Conservation (phyloP, 1,140 invertebrate genomes). For the Holotrichia oblita region DNA sequence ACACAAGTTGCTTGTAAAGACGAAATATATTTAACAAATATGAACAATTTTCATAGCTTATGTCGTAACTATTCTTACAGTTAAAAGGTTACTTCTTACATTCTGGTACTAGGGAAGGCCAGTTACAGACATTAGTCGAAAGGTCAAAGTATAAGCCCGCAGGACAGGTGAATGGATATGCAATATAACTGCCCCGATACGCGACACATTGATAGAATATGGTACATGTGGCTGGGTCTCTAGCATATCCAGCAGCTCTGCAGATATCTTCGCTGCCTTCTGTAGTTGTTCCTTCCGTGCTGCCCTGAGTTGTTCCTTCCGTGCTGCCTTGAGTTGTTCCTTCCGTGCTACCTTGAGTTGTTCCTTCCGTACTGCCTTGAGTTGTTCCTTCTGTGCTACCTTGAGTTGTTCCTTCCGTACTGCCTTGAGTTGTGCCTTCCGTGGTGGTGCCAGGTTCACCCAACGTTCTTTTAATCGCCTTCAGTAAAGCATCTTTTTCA, state of each 20-base stretch:
- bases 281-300: too few species aligned
- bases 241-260: constrained; percentile 7
- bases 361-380: too few species aligned
- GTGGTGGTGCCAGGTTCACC: neutral
- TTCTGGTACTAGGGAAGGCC: neutral
- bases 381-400: too few species aligned
- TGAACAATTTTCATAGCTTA: too few species aligned
- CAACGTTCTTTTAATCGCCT: constrained; percentile 63
- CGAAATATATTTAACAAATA: too few species aligned
- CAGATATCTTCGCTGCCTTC: neutral
- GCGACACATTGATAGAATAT: constrained; percentile 16
- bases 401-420: too few species aligned
- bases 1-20: too few species aligned
- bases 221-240: constrained; percentile 19
- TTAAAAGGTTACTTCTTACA: neutral
- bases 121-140: neutral
- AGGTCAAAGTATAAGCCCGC: neutral
- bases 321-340: too few species aligned
- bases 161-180: neutral
- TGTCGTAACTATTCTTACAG: neutral
- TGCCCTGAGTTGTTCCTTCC: too few species aligned
- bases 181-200: neutral
- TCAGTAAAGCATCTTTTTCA: constrained; percentile 68
- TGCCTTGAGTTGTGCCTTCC: neutral
- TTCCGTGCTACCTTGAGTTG: too few species aligned